These are phyloP conservation scores for Lysandra coridon DNA, from an alignment of 2,888 invertebrate genomes.

Conservation along the genomic window DNA sequence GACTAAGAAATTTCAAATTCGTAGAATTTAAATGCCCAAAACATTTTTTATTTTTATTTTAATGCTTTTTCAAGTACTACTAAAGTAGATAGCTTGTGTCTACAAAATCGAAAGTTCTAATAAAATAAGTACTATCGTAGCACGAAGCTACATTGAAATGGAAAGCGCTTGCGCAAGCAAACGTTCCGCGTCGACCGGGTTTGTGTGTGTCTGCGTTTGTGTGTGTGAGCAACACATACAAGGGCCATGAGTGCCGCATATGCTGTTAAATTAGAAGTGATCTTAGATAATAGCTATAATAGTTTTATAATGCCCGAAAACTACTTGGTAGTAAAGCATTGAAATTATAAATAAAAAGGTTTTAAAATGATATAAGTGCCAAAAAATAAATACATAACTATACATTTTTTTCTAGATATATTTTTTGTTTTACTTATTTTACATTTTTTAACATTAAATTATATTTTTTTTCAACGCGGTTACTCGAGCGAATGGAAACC, in stretches of 20 bases:
- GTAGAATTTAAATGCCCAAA: too few species aligned
- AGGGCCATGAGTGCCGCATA: neutral
- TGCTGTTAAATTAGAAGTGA: constrained; percentile 9
- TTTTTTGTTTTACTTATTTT: neutral
- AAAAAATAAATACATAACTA: neutral
- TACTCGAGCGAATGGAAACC: constrained; percentile 18
- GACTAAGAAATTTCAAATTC: too few species aligned
- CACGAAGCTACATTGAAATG: constrained; percentile 61
- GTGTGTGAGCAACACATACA: constrained; percentile 23
- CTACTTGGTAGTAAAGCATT: too few species aligned
- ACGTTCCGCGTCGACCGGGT: constrained; percentile 44
- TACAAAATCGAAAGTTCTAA: constrained; percentile 41
- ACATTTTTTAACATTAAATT: neutral
- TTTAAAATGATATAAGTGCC: too few species aligned
- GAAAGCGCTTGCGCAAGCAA: constrained; percentile 79
- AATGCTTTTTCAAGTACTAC: neutral
- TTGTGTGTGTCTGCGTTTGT: constrained; percentile 34
- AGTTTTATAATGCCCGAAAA: neutral
- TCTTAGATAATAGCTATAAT: neutral
- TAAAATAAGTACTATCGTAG: constrained; percentile 38
- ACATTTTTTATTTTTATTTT: too few species aligned
- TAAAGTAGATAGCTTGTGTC: constrained; percentile 24
- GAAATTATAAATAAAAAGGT: too few species aligned
- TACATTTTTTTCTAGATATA: too few species aligned
- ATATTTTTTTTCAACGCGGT: neutral